These are phyloP conservation scores for Chromobotia macracanthus DNA, from an alignment of 2,797 vertebrate species.

Conservation along the genomic window DNA sequence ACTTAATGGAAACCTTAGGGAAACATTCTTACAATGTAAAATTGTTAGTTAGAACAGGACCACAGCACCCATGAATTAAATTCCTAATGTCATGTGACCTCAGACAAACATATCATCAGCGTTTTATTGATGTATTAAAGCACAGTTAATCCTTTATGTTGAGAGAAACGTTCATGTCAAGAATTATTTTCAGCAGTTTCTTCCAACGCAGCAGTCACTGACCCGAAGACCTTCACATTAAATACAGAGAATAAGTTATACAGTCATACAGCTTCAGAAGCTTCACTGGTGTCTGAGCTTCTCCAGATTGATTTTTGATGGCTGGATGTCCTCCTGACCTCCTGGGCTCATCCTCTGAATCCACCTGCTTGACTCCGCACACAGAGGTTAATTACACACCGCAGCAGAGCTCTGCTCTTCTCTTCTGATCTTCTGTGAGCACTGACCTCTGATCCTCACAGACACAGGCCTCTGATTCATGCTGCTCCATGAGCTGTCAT, in stretches of 20 bases:
- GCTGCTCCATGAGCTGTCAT: not conserved
- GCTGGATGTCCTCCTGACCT: conserved; percentile 1
- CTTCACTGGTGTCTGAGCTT: not conserved
- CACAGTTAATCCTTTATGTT: not conserved
- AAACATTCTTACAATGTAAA: too few relatives aligned
- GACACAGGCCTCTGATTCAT: not conserved
- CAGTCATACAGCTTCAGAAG: conserved; percentile 3
- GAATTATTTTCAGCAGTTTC: conserved; percentile 8
- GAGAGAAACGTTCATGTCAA: not conserved
- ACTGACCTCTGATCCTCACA: conserved; percentile 3
- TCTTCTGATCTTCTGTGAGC: conserved; percentile 9
- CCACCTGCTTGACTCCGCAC: not conserved
- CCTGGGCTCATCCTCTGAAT: conserved; percentile 1
- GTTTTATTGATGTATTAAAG: not conserved
- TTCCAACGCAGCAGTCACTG: conserved; percentile 14
- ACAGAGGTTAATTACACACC: conserved; percentile 9
- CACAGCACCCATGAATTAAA: too few relatives aligned
- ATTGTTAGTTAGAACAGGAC: too few relatives aligned
- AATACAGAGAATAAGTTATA: not conserved
- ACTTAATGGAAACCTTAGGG: too few relatives aligned
- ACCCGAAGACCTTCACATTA: not conserved
- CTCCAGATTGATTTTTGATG: conserved; percentile 13
- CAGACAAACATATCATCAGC: not conserved
- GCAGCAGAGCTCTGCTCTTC: not conserved
- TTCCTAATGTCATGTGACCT: too few relatives aligned